Base-by-base conservation (phyloP, 1,140 invertebrate species). In the Camponotus floridanus region DNA sequence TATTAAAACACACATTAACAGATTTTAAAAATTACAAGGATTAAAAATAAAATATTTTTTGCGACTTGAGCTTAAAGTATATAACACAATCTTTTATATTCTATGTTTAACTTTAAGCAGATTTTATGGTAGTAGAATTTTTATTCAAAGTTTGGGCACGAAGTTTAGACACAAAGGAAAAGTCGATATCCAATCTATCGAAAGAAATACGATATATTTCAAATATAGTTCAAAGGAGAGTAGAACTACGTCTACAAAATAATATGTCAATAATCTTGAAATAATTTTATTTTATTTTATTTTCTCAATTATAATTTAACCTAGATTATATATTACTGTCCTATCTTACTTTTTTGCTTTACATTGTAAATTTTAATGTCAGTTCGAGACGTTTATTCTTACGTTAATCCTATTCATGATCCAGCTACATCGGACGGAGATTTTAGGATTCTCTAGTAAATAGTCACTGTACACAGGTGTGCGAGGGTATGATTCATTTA, bases 401-500 rank as follows among this genome's bases (percentile, higher is more conserved):
- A 45, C 48, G 21, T 42, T 45, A 71, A 73, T 59, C 13, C 48
- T 8, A 7, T 33, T 31, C 9, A 11, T n/a, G 48, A 83, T 84
- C 74, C 86, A 86, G 57, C 59, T 70, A 51, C 13, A 86, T 83
- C 78, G 21, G 31, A 71, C 21, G 59, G 55, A 83, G 70, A 70
- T 76, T 65, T 79, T 57, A 73, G 68, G 55, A 26, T 45, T 74
- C 59, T 61, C 85, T n/a, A n/a, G 85, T 85, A 87, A 91, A 91
- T 87, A 86, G 55, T 87, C 83, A 79, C 39, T 59, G 84, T 88
- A 86, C 48, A 15, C 13, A 51, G 48, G 13, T 51, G 15, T 15
- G 13, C 81, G 31, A 80, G 68, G 65, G 74, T 85, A 62, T 80
- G 76, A 86, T 90, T 92, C 86, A 87, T 91, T 91, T 88, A 90